Evolutionary conservation across 2,888 invertebrate species (phyloP), one percentile per base, ranked within the genome.

Genomic region (Psylliodes chrysocephalus): DNA sequence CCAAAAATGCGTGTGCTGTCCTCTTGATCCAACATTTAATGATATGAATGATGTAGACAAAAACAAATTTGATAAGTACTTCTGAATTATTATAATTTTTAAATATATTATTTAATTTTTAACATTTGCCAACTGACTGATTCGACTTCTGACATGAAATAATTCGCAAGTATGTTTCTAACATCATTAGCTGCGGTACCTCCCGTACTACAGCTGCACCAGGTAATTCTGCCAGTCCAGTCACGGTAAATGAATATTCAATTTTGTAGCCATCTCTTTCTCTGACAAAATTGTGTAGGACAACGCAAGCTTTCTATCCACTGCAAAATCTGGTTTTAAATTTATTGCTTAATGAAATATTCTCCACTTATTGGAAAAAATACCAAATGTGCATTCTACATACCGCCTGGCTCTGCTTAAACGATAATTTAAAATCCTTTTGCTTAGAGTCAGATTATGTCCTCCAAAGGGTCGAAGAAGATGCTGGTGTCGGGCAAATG

Each of bases 311-410:
- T 55, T 75, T 74, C 72, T 71, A 44, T 60, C 54, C 5, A 66
- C 62, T 38, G 72, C 68, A 65, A 71, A 71, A 51, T 73, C 70
- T 25, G 57, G 60, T 28, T 61, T 3, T 12, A 68, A 59, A 42
- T 68, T 68, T 1, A 71, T 55, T 17, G 66, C n/a, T n/a, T n/a
- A n/a, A n/a, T n/a, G n/a, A n/a, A n/a, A n/a, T n/a, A n/a, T n/a
- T n/a, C n/a, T n/a, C 73, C 74, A 76, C 64, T 77, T 77, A 35
- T 68, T 76, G 38, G 64, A 53, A 14, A 71, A 42, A 25, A 71
- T 67, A 3, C 68, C 70, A 54, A 67, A 68, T 10, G 59, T 55
- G 60, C 74, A 75, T 62, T 76, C 73, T 5, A 75, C 68, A 61
- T 69, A 72, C 28, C 75, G 55, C 59, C 75, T 49, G 47, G 74